Percentiles rank a stretch among this genome's conserved stretches.
phyloP scores from a whole-genome alignment of 2,113 vertebrate genomes.

The Tringa solitaria region DNA sequence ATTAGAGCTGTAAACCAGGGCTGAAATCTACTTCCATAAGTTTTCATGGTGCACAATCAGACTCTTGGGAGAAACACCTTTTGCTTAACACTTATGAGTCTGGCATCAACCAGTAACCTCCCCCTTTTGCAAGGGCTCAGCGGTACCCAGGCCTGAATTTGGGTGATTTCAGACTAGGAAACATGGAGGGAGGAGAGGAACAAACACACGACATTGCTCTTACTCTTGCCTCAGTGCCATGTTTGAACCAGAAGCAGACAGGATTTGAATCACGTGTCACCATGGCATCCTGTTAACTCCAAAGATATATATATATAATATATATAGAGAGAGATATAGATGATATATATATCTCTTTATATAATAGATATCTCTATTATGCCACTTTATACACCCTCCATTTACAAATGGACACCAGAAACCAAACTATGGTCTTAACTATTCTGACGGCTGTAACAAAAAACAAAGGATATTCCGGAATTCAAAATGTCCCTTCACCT shows the following conservation, averaged over 20 bases:
- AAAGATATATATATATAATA: no score
- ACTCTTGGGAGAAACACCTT: not conserved
- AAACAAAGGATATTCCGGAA: not conserved
- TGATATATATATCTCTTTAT: no score
- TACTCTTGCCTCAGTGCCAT: not conserved
- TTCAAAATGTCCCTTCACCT: not conserved
- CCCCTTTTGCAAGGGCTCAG: not conserved
- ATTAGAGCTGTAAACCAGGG: not conserved
- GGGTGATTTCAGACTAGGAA: not conserved
- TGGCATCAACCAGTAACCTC: not conserved
- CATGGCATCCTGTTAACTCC: not conserved
- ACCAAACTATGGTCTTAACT: not conserved
- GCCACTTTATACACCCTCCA: not conserved
- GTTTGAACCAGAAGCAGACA: not conserved
- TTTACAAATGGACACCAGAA: constrained; percentile 42
- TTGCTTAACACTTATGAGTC: not conserved
- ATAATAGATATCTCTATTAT: not conserved
- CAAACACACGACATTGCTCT: not conserved
- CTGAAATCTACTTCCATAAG: not conserved
- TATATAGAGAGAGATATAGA: no score
- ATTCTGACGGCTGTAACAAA: not conserved
- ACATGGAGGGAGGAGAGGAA: not conserved
- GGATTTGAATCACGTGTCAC: not conserved
- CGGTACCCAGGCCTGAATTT: not conserved
- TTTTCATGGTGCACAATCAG: not conserved